Conservation (phyloP, 2,888 invertebrate genomes). For the Drosophila nr. perissopoda region DNA sequence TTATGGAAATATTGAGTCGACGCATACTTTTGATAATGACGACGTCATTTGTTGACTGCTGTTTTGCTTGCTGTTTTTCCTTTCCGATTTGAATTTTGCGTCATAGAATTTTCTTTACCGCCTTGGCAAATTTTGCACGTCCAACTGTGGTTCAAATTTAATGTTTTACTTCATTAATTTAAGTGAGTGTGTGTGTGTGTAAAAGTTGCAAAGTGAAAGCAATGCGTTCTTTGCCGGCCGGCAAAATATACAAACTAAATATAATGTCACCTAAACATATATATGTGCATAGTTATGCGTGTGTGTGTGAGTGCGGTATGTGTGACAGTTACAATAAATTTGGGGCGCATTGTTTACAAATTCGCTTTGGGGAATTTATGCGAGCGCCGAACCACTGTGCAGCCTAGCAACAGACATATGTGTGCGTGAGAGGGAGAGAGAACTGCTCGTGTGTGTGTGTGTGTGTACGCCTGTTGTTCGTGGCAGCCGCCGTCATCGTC, state of each 20-base stretch:
- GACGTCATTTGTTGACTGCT: constrained; percentile 38
- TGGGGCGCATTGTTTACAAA: constrained; percentile 34
- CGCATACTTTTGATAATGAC: constrained; percentile 5
- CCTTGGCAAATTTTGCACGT: constrained; percentile 29
- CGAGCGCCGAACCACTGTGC: constrained; percentile 47
- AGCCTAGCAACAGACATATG: constrained; percentile 6
- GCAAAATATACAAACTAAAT: constrained; percentile 17
- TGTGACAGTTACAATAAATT: constrained; percentile 7
- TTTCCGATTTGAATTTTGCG: constrained; percentile 41
- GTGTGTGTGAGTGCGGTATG: constrained; percentile 2
- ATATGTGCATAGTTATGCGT: neutral
- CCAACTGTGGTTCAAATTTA: constrained; percentile 33
- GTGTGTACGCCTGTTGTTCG: constrained; percentile 26
- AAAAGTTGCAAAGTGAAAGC: constrained; percentile 27
- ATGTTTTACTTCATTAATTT: constrained; percentile 19
- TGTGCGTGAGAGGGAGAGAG: constrained; percentile 23
- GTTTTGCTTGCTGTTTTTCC: constrained; percentile 12
- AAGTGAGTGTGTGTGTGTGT: neutral
- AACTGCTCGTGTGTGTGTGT: constrained; percentile 26
- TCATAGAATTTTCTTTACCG: constrained; percentile 30
- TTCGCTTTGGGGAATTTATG: constrained; percentile 28
- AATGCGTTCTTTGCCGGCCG: constrained; percentile 44
- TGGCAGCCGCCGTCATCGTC: constrained; percentile 6
- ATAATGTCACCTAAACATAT: neutral
- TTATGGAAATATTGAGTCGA: constrained; percentile 52